Evolutionary conservation across 2,113 vertebrate species (phyloP).

Genomic region (Dipodomys spectabilis): DNA sequence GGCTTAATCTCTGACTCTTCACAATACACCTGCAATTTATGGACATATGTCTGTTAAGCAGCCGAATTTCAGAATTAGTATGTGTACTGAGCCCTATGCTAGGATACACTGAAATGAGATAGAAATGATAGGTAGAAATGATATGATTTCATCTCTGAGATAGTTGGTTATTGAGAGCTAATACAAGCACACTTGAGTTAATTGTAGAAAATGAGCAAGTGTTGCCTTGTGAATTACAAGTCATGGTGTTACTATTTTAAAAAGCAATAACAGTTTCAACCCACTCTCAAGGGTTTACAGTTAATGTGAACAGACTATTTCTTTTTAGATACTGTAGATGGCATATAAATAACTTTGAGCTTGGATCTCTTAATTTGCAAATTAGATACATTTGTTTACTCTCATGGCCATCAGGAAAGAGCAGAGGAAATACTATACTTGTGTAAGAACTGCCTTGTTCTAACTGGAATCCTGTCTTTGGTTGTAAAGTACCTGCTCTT

Average conservation of each 20-base stretch:
- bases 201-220: slow-evolving; percentile 50
- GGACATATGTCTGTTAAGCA: not conserved
- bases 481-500: slow-evolving; percentile 17
- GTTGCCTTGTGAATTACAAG: slow-evolving; percentile 30
- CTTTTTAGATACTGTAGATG: not conserved
- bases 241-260: not conserved
- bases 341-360: slow-evolving; percentile 25
- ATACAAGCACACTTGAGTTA: slow-evolving; percentile 28
- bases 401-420: not conserved
- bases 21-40: not conserved
- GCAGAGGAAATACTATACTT: not conserved
- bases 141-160: not conserved
- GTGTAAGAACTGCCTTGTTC: not conserved
- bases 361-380: not conserved
- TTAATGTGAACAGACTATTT: not conserved
- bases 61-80: slow-evolving; percentile 5
- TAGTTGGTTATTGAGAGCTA: slow-evolving; percentile 43
- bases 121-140: not conserved
- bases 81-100: slow-evolving; percentile 5
- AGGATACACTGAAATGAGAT: slow-evolving; percentile 1
- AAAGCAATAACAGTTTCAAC: not conserved
- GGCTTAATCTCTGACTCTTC: not conserved
- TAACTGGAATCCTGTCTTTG: slow-evolving; percentile 3
- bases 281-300: not conserved
- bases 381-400: not conserved